Evolutionary conservation across 1,140 invertebrate genomes (phyloP).

Genomic region (Drosophila teissieri): DNA sequence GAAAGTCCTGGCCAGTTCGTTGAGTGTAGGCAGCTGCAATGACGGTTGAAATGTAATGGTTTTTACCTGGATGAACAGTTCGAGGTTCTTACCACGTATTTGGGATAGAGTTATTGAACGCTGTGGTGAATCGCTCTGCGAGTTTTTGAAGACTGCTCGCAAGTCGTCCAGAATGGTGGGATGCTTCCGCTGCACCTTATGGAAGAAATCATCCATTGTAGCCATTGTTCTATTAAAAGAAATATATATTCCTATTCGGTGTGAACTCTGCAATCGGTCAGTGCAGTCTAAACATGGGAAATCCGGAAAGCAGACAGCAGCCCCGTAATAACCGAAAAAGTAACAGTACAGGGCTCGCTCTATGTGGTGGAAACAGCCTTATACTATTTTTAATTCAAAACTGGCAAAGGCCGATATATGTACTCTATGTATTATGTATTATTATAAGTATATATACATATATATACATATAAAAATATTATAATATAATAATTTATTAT

Average conservation of each 20-base stretch:
- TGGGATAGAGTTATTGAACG: slow-evolving; percentile 50
- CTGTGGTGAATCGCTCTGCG: slow-evolving; percentile 35
- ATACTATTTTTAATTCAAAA: too few species aligned
- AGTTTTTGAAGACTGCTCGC: slow-evolving; percentile 24
- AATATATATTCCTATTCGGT: background rate
- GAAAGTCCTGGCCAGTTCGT: slow-evolving; percentile 49
- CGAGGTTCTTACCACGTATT: slow-evolving; percentile 56
- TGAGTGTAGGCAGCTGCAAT: slow-evolving; percentile 47
- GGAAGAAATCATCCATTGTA: slow-evolving; percentile 49
- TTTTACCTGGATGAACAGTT: background rate
- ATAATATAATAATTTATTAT: too few species aligned
- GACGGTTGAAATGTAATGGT: background rate
- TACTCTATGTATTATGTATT: too few species aligned
- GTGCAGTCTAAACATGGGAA: slow-evolving; percentile 27
- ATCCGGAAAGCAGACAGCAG: slow-evolving; percentile 7
- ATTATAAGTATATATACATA: too few species aligned
- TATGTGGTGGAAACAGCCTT: too few species aligned
- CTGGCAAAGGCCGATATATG: too few species aligned
- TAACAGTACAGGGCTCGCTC: background rate
- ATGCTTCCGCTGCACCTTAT: slow-evolving; percentile 44
- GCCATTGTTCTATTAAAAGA: slow-evolving; percentile 25
- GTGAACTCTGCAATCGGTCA: slow-evolving; percentile 24
- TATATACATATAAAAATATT: too few species aligned
- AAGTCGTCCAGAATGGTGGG: slow-evolving; percentile 40
- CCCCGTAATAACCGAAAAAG: slow-evolving; percentile 17